Conservation (phyloP, 1,140 invertebrate genomes). For the Colletes gigas region DNA sequence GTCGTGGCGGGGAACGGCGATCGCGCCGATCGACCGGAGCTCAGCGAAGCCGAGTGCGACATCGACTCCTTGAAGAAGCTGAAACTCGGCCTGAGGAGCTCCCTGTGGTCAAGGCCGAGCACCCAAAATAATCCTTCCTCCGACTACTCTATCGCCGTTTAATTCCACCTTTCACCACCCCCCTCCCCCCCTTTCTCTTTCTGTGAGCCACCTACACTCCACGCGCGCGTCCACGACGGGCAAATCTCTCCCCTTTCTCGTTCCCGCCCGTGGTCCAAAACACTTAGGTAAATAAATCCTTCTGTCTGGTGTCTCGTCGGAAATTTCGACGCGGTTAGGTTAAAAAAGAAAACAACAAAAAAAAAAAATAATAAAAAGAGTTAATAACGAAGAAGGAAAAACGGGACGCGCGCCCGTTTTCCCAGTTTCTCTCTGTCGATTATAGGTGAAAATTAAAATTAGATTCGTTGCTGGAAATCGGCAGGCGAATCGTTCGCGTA, state of each 20-base stretch:
- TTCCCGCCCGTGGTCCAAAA: slow-evolving; percentile 47
- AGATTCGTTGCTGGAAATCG: slow-evolving; percentile 38
- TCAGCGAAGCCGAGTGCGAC: slow-evolving; percentile 88
- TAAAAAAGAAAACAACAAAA: not conserved
- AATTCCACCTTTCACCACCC: slow-evolving; percentile 58
- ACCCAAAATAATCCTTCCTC: slow-evolving; percentile 83
- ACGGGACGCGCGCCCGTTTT: slow-evolving; percentile 25
- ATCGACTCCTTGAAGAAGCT: slow-evolving; percentile 89
- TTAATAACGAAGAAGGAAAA: slow-evolving; percentile 3
- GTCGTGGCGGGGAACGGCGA: slow-evolving; percentile 66
- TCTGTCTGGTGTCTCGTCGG: slow-evolving; percentile 28
- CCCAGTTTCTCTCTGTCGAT: slow-evolving; percentile 47
- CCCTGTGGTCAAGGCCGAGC: slow-evolving; percentile 87
- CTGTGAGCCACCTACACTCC: slow-evolving; percentile 24
- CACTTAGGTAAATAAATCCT: slow-evolving; percentile 54
- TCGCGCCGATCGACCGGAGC: slow-evolving; percentile 81
- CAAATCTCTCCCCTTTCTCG: slow-evolving; percentile 10
- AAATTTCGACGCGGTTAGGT: slow-evolving; percentile 30
- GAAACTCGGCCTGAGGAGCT: slow-evolving; percentile 86
- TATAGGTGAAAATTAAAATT: slow-evolving; percentile 55
- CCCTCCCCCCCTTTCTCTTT: slow-evolving; percentile 18
- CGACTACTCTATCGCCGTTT: slow-evolving; percentile 87
- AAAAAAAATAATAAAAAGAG: slow-evolving; percentile 10
- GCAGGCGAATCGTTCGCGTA: slow-evolving; percentile 32
- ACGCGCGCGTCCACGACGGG: slow-evolving; percentile 19